Evolutionary conservation across 2,888 invertebrate genomes (phyloP), one percentile per base, ranked within the genome.

Genomic region (Brenthis ino): DNA sequence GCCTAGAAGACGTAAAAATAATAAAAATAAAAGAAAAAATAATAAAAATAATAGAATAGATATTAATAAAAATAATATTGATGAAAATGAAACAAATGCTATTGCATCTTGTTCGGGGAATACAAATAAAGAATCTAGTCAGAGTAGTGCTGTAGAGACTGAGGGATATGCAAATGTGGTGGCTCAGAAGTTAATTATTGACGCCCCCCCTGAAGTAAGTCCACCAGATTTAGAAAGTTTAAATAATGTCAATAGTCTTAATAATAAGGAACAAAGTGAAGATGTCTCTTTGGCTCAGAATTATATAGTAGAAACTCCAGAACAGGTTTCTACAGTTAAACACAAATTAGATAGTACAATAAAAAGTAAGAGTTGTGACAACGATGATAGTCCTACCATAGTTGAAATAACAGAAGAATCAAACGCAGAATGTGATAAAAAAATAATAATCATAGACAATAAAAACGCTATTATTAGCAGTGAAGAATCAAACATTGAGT

Each of bases 401-500:
- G 81, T 85, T 66, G 93, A 93, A 79, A 80, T 93, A 57, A 85
- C 85, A 16, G 91, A 89, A 67, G 89, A 87, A 57, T 67, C 54
- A 58, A 71, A 69, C 60, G 58, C 33, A 48, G 75, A 79, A 28
- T 73, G 75, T 57, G 87, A 84, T 65, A 81, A 78, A 69, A 76
- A 76, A 50, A 75, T 89, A 54, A 82, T 86, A 65, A 79, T 93
- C 68, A 85, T 90, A 66, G 93, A 93, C 67, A 89, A 86, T 71
- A 91, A 85, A 77, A 91, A 91, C 76, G 90, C 94, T 13, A 82
- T 95, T 37, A 91, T 96, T 14, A 93, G 94, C 53, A 96, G 96
- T 83, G 94, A 93, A 28, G 95, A 95, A 68, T 94, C 94, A 0
- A 95, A 95, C 74, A 84, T 93, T 51, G 94, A 95, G 77, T 94